Evolutionary conservation across 2,113 vertebrate species (phyloP).

Genomic region (Chitala chitala): DNA sequence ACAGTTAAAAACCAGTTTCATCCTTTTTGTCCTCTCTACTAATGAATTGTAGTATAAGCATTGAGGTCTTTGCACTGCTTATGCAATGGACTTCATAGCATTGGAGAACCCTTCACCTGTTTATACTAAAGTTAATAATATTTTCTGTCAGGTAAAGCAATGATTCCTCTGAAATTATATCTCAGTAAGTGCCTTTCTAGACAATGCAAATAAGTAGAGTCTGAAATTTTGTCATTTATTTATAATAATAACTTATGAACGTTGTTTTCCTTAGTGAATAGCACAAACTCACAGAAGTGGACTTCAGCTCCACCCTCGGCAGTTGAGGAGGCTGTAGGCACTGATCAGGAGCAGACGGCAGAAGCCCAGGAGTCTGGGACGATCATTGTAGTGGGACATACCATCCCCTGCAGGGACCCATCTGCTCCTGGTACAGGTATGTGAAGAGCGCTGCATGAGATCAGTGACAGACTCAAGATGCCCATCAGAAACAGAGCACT

Average conservation of each 20-base stretch:
- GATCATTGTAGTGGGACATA: neutral
- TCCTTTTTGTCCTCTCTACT: neutral
- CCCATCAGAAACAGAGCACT: constrained; percentile 1
- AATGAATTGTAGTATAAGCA: neutral
- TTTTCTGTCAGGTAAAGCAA: too few relatives aligned
- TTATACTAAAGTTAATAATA: neutral
- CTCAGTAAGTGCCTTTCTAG: too few relatives aligned
- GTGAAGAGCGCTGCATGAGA: neutral
- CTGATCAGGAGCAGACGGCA: neutral
- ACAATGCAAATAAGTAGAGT: neutral
- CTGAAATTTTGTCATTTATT: neutral
- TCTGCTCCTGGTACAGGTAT: constrained; percentile 1
- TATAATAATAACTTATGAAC: too few relatives aligned
- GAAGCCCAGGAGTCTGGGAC: neutral
- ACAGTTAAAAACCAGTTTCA: neutral
- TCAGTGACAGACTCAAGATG: neutral
- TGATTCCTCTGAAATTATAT: too few relatives aligned
- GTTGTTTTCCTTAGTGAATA: too few relatives aligned
- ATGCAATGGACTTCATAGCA: too few relatives aligned
- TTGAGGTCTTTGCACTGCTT: neutral
- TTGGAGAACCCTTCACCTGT: too few relatives aligned
- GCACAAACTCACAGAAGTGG: neutral
- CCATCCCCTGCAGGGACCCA: constrained; percentile 3
- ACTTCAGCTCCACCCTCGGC: neutral
- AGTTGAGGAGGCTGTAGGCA: neutral